These are phyloP conservation scores for Tetranychus piercei DNA, from an alignment of 2,888 invertebrate species.

Conservation along the genomic window DNA sequence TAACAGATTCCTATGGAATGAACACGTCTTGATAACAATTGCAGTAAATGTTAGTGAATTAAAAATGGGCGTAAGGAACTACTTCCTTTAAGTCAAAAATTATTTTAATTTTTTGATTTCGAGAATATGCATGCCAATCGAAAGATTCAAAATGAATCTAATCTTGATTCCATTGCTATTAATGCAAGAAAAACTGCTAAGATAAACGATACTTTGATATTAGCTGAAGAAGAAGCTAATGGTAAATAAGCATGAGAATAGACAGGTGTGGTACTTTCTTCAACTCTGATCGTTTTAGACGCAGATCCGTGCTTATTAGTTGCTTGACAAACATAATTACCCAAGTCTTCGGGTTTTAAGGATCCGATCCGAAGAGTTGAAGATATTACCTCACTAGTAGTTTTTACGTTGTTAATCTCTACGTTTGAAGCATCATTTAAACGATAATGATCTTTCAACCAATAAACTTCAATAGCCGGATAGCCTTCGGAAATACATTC, in stretches of 20 bases:
- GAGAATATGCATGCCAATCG: no score
- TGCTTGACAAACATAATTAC: constrained; percentile 62
- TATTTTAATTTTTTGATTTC: no score
- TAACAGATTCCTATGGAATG: no score
- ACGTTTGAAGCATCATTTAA: constrained; percentile 67
- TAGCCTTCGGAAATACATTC: constrained; percentile 87
- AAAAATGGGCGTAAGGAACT: no score
- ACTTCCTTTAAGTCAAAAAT: no score
- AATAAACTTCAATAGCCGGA: constrained; percentile 49
- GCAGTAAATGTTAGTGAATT: no score
- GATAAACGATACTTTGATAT: neutral
- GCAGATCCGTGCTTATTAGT: constrained; percentile 56
- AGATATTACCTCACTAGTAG: constrained; percentile 74
- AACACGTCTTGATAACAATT: no score
- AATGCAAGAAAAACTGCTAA: no score
- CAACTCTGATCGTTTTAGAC: neutral
- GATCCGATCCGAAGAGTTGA: constrained; percentile 70
- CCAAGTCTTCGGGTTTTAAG: constrained; percentile 71
- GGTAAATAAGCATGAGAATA: neutral
- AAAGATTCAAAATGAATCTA: no score
- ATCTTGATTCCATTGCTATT: no score
- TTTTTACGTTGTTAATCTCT: constrained; percentile 67
- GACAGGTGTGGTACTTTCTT: neutral
- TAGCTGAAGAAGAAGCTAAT: neutral
- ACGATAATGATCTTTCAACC: constrained; percentile 61